Evolutionary conservation across 2,888 invertebrate genomes (phyloP), one percentile per base, ranked within the genome.

Genomic region (Melanchra persicariae): DNA sequence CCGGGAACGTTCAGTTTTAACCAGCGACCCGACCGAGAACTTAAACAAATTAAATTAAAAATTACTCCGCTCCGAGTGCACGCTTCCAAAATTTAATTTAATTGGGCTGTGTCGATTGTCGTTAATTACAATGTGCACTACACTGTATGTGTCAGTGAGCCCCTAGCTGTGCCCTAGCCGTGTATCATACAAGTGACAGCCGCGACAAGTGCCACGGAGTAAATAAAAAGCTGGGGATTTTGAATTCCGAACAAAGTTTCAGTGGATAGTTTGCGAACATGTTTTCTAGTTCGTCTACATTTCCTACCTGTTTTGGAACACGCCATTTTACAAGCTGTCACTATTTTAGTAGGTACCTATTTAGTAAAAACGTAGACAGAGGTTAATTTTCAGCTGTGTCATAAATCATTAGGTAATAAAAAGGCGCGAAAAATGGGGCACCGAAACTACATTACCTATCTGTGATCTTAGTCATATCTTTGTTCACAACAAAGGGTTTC

Each of bases 221-320:
- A 79, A 79, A 78, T 70, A 81, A 81, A 79, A 82, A 68, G 30
- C 58, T 47, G 4, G n/a, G 30, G 55, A 74, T 74, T 37, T 57
- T 37, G 57, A 55, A 55, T 55, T 70, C 40, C 43, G 62, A 74
- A 81, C 59, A 81, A 74, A 77, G 63, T 75, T 77, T 68, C 63
- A 63, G 40, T 59, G 37, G 40, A 51, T 52, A 34, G 40, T 59
- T 81, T 57, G 19, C 9, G 43, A 67, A 51, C 58, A 65, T 77
- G 59, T 80, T 81, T 82, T 73, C 64, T 77, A 66, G 52, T 69
- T 59, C 19, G 37, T 24, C 59, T 58, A 64, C 26, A 58, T 81
- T 81, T 77, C 45, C 47, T 58, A 59, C 47, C 43, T 37, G 55
- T 70, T 74, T 65, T 59, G 34, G 15, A 74, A 17, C 57, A 72